These are phyloP conservation scores for Nemotelus nigrinus DNA, from an alignment of 2,888 invertebrate species.

Conservation along the genomic window DNA sequence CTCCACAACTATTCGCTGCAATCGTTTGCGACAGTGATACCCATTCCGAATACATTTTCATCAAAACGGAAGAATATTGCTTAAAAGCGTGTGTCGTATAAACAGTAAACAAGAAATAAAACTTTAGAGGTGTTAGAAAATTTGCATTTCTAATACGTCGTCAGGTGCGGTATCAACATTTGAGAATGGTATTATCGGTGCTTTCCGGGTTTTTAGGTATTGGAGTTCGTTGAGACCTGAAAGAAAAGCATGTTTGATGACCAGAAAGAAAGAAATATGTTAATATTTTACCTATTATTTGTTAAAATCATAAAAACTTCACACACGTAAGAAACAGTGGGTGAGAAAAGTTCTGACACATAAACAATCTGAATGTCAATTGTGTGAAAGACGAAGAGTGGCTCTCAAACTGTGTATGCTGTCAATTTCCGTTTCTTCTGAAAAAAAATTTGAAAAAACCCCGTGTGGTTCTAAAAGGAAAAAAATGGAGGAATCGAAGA, in stretches of 20 bases:
- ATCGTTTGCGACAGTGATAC: conserved; percentile 66
- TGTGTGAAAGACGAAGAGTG: conserved; percentile 1
- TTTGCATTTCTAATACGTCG: conserved; percentile 32
- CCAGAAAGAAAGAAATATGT: not conserved
- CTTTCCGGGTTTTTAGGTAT: no score
- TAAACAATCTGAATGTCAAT: conserved; percentile 40
- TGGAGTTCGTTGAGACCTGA: no score
- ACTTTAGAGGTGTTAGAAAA: not conserved
- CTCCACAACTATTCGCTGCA: conserved; percentile 65
- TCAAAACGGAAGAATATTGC: not conserved
- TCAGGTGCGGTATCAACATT: not conserved
- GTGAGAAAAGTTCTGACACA: conserved; percentile 33
- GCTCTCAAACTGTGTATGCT: conserved; percentile 24
- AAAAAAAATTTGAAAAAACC: no score
- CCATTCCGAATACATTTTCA: conserved; percentile 69
- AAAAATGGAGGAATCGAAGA: no score
- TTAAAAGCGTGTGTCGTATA: not conserved
- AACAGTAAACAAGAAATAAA: not conserved
- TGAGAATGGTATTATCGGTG: no score
- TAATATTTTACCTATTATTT: not conserved
- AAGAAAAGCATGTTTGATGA: no score
- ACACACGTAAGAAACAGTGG: not conserved
- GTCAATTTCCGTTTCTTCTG: no score
- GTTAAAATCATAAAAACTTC: conserved; percentile 14
- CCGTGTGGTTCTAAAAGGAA: no score